phyloP scores from a whole-genome alignment of 2,888 invertebrate genomes.

The Thysanoteuthis rhombus region DNA sequence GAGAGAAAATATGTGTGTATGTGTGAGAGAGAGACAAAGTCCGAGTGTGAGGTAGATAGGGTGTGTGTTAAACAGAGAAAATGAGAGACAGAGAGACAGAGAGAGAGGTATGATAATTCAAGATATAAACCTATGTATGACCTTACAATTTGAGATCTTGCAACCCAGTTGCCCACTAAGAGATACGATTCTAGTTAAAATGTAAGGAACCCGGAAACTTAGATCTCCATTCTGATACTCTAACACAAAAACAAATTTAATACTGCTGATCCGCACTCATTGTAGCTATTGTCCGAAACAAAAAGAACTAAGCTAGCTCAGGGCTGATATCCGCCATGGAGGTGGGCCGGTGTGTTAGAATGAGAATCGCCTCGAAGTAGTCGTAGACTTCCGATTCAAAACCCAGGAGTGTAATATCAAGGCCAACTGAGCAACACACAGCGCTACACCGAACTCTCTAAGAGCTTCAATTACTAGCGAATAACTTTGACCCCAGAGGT shows the following conservation, averaged over 20 bases:
- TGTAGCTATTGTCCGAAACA: not conserved
- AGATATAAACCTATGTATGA: too few relatives aligned
- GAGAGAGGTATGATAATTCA: too few relatives aligned
- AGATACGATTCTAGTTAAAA: too few relatives aligned
- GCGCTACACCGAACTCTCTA: not conserved
- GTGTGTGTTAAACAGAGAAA: too few relatives aligned
- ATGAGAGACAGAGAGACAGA: too few relatives aligned
- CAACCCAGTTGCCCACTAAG: too few relatives aligned
- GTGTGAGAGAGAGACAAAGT: too few relatives aligned
- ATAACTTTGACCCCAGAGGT: constrained; percentile 12
- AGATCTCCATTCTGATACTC: not conserved
- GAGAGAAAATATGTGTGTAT: too few relatives aligned
- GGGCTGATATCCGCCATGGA: not conserved
- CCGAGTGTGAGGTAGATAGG: too few relatives aligned
- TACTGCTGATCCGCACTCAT: not conserved
- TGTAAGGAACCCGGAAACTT: not conserved
- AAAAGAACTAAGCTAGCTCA: not conserved
- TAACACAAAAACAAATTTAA: not conserved
- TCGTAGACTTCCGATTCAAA: not conserved
- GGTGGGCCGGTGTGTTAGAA: not conserved
- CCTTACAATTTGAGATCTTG: too few relatives aligned
- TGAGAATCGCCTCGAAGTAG: not conserved
- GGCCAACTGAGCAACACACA: not conserved
- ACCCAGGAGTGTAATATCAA: constrained; percentile 12
- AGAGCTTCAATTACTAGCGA: constrained; percentile 12